A percentile compares a stretch with the other conserved stretches of the same genome.
These are phyloP conservation scores for Prosopocoilus inquinatus DNA, from an alignment of 2,888 invertebrate species.

Conservation along the genomic window DNA sequence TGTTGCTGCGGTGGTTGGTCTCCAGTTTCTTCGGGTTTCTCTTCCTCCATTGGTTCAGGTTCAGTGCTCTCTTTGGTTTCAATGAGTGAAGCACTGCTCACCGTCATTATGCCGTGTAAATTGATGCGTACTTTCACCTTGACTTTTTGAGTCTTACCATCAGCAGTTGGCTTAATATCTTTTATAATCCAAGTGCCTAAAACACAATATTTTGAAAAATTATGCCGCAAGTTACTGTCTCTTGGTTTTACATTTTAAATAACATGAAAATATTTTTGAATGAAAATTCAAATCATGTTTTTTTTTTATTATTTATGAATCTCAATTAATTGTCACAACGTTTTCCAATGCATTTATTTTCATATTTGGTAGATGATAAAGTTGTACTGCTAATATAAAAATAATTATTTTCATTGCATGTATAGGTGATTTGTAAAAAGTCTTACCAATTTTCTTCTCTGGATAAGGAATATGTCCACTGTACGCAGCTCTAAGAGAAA, in stretches of 20 bases:
- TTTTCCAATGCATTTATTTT: too few species aligned
- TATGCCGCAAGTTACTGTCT: too few species aligned
- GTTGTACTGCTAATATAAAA: too few species aligned
- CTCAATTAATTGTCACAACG: too few species aligned
- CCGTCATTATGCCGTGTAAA: constrained; percentile 86
- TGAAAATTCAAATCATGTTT: too few species aligned
- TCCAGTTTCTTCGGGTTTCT: constrained; percentile 45
- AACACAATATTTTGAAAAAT: not conserved
- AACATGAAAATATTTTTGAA: too few species aligned
- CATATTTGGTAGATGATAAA: too few species aligned
- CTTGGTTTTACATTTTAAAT: too few species aligned
- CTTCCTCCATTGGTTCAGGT: constrained; percentile 46
- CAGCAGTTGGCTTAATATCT: constrained; percentile 80
- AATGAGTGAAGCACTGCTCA: constrained; percentile 81
- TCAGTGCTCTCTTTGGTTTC: constrained; percentile 66
- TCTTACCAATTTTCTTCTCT: constrained; percentile 72
- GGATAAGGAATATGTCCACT: constrained; percentile 72
- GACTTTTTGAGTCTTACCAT: constrained; percentile 91
- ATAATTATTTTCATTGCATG: too few species aligned
- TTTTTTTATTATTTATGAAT: too few species aligned
- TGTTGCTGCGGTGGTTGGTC: constrained; percentile 33
- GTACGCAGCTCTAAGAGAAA: constrained; percentile 84
- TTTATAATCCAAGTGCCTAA: constrained; percentile 73
- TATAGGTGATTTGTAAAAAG: too few species aligned
- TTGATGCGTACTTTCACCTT: constrained; percentile 95